Percentiles rank a stretch among this genome's conserved stretches.
Conservation (phyloP, 2,797 vertebrate species). For the Periophthalmus magnuspinnatus region DNA sequence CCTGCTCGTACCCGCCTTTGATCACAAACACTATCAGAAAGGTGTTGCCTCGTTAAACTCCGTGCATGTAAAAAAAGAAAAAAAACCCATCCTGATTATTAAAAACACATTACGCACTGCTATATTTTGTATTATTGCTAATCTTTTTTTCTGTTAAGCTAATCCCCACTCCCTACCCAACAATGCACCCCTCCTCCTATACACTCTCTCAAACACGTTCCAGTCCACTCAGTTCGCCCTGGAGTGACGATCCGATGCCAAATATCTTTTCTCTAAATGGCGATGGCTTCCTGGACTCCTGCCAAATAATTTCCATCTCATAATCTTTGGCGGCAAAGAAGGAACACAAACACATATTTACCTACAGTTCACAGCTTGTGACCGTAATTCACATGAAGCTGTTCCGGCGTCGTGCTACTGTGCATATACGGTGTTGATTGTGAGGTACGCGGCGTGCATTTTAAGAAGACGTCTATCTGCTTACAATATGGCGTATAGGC, state of each 20-base stretch:
- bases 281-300: slow-evolving; percentile 65
- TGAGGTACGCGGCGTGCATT: slow-evolving; percentile 28
- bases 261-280: slow-evolving; percentile 73
- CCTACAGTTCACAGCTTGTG: slow-evolving; percentile 76
- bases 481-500: slow-evolving; percentile 26
- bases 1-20: slow-evolving; percentile 32
- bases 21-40: slow-evolving; percentile 55
- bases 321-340: slow-evolving; percentile 71
- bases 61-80: background rate
- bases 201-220: slow-evolving; percentile 46
- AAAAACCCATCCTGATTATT: no score
- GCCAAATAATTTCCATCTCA: slow-evolving; percentile 79
- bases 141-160: slow-evolving; percentile 33
- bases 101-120: slow-evolving; percentile 9
- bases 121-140: slow-evolving; percentile 25
- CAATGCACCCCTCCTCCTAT: slow-evolving; percentile 17
- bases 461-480: slow-evolving; percentile 33
- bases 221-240: slow-evolving; percentile 66
- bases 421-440: slow-evolving; percentile 10
- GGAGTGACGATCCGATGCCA: slow-evolving; percentile 69
- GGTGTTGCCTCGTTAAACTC: slow-evolving; percentile 47
- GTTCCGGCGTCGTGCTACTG: slow-evolving; percentile 41
- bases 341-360: slow-evolving; percentile 76
- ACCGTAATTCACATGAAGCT: slow-evolving; percentile 59
- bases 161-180: slow-evolving; percentile 6